Evolutionary conservation across 2,888 invertebrate genomes (phyloP).

Genomic region (Diloba caeruleocephala): DNA sequence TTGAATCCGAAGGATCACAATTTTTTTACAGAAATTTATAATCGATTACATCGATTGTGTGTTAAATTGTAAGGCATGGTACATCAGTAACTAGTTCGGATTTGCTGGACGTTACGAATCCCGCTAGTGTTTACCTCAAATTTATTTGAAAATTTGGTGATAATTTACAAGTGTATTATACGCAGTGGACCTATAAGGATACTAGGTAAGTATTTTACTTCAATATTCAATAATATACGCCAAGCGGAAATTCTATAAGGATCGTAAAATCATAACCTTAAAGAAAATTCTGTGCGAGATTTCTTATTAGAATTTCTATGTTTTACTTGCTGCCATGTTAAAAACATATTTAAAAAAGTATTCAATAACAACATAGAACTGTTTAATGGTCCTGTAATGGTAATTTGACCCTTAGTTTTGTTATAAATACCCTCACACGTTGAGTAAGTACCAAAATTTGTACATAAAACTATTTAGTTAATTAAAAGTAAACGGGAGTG

Average conservation of each 20-base stretch:
- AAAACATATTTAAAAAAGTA: not conserved
- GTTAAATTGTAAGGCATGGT: slow-evolving; percentile 37
- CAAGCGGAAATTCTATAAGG: slow-evolving; percentile 6
- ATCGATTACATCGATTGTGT: slow-evolving; percentile 33
- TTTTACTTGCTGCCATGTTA: slow-evolving; percentile 6
- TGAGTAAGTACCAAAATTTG: slow-evolving; percentile 11
- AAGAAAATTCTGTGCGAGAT: slow-evolving; percentile 42
- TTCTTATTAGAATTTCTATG: slow-evolving; percentile 24
- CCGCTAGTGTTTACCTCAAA: slow-evolving; percentile 81
- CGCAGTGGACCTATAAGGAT: slow-evolving; percentile 61
- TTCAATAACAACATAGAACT: not conserved
- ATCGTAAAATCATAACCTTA: slow-evolving; percentile 59
- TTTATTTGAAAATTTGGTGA: slow-evolving; percentile 80
- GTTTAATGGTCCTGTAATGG: not conserved
- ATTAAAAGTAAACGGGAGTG: slow-evolving; percentile 16
- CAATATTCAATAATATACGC: slow-evolving; percentile 18
- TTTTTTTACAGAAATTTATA: not conserved
- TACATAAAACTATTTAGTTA: slow-evolving; percentile 17
- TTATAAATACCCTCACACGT: slow-evolving; percentile 42
- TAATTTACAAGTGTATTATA: slow-evolving; percentile 83
- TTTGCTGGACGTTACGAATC: slow-evolving; percentile 67
- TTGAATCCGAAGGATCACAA: too few relatives aligned
- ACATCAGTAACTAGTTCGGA: slow-evolving; percentile 65
- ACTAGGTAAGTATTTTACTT: slow-evolving; percentile 65
- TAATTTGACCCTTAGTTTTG: slow-evolving; percentile 30